Base-by-base conservation (phyloP, 2,797 vertebrate genomes). In the Danio albolineatus region DNA sequence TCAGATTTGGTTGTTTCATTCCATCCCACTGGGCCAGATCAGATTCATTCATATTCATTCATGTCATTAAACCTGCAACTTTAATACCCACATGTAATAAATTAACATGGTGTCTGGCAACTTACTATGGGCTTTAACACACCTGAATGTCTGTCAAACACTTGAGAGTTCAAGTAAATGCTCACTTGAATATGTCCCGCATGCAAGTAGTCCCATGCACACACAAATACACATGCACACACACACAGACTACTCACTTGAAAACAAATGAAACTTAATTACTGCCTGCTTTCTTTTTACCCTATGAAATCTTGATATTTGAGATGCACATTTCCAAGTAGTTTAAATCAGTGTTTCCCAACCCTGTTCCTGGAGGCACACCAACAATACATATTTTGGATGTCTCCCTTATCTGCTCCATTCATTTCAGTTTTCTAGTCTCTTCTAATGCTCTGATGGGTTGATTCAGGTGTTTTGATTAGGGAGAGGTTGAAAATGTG, bases 11-110 rank as follows among this genome's bases (percentile, higher is more conserved):
- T 46, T 36, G 17, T 66, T 46, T 69, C 14, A 17, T 69, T 51
- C 51, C 48, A n/a, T 51, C 28, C 14, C 16, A 69, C 21, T 38
- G 66, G 38, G 66, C 10, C 10, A 2, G 48, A 17, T 39, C 10
- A 2, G 48, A 17, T 39, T 53, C 2, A 69, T 69, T 69, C 66
- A 51, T 69, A 28, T 28, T 28, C 28, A 69, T 69, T 53, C 66
- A 51, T 38, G 38, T 69, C 28, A 69, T 69, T 51, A 62, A 62
- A 62, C 16, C 2, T n/a, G 39, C 39, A 62, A 17, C 60, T 62
- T 17, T 43, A 69, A 69, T 53, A 51, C 66, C 66, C 66, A 10
- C 16, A 51, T 69, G 66, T 17, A 17, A 69, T 39, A 39, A 38
- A 69, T 39, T 39, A 69, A 69, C 66, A 69, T 38, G 46, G 51